These are phyloP conservation scores for Rhinophrynus dorsalis DNA, from an alignment of 2,797 vertebrate species.

Conservation along the genomic window DNA sequence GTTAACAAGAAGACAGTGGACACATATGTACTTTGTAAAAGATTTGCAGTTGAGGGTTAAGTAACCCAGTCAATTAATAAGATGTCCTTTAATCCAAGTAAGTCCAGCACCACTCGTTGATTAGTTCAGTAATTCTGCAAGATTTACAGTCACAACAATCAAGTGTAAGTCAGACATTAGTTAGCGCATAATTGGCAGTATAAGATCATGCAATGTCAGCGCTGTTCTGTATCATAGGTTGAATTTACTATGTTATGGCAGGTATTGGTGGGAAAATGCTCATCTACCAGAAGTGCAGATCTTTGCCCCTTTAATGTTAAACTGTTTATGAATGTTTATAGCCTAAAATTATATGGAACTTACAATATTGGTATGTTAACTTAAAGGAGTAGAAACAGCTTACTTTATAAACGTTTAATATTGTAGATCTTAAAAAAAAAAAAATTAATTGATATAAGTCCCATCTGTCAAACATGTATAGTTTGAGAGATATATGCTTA, in stretches of 20 bases:
- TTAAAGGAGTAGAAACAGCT: too few species aligned
- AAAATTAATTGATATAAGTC: too few species aligned
- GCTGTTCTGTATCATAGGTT: conserved; percentile 22
- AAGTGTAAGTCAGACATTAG: conserved; percentile 24
- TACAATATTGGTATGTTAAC: too few species aligned
- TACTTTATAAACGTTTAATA: too few species aligned
- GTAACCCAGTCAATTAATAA: conserved; percentile 47
- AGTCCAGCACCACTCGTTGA: conserved; percentile 21
- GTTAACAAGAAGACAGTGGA: conserved; percentile 41
- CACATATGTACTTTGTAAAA: conserved; percentile 45
- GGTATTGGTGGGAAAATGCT: not conserved
- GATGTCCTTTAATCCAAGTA: conserved; percentile 28
- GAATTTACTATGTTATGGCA: conserved; percentile 5
- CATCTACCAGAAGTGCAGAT: not conserved
- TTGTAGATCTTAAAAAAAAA: too few species aligned
- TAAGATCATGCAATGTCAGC: conserved; percentile 12
- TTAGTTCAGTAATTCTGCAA: conserved; percentile 33
- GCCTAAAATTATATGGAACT: too few species aligned
- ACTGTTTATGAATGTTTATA: conserved; percentile 27
- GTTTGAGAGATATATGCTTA: too few species aligned
- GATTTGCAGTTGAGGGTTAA: conserved; percentile 31
- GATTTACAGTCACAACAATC: conserved; percentile 37
- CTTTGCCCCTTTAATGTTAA: conserved; percentile 36
- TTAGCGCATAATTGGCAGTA: conserved; percentile 36
- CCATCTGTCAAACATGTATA: too few species aligned